Evolutionary conservation across 1,140 invertebrate genomes (phyloP), one percentile per base, ranked within the genome.

Genomic region (Nephila pilipes): DNA sequence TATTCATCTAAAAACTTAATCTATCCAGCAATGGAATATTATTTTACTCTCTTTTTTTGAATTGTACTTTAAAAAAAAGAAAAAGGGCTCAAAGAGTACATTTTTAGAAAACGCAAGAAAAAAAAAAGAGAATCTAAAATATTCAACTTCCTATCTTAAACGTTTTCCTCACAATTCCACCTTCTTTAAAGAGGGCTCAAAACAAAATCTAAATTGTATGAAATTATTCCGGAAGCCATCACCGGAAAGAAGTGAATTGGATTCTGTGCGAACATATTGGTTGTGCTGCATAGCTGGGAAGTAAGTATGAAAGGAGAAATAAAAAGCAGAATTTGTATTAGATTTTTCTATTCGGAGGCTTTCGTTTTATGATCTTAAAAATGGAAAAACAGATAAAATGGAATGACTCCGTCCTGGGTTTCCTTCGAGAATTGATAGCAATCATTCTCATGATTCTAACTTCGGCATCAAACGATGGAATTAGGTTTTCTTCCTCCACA

Each of bases 281-380:
- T 1, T 0, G 20, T 46, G 46, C 18, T 22, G 58, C 58, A 60
- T 60, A 18, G 69, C 69, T 29, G 6, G 32, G 18, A 75, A 75
- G 32, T 75, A 75, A 75, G 29, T 32, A 75, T 32, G 6, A 36
- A 75, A n/a, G 29, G 5, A 75, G 20, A 32, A 75, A 75, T 75
- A 75, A 75, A 75, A 75, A 29, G 29, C 32, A 75, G 69, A 75
- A 75, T 36, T 75, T 29, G 29, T 32, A 36, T 75, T 75, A 36
- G 69, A 32, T 36, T 16, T 29, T 36, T 32, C 32, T 32, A 20
- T 36, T 16, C 1, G 32, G 36, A 75, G 29, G 69, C 29, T 75
- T 75, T 75, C 69, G 29, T 75, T 75, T 75, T 75, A 75, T 75
- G 69, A 75, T 75, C 69, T 75, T 32, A 75, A n/a, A 54, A 83